Evolutionary conservation across 2,888 invertebrate species (phyloP), one percentile per base, ranked within the genome.

Genomic region (Alentia gelatinosa): DNA sequence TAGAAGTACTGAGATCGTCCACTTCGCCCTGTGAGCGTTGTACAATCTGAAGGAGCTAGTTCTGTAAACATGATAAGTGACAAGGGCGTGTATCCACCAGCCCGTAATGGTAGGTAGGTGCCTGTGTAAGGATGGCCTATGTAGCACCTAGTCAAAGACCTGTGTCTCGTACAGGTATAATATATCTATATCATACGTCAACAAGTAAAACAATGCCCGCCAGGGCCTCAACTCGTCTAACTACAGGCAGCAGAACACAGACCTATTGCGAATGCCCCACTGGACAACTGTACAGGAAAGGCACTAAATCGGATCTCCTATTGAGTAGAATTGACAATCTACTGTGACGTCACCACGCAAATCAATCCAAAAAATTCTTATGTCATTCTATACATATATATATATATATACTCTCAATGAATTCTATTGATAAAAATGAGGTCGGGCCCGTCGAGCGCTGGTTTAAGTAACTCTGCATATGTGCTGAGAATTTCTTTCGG

Each of bases 231-330:
- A 83, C 83, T 83, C 26, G 39, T 35, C 83, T 40, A 40, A 39
- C 83, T 37, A 83, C 83, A 35, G 40, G 83, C 37, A 83, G 83
- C 83, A 83, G 83, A 37, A 83, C 40, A 40, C 83, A 35, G 40
- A 83, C 83, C 83, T 83, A 83, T 83, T 83, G 83, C 83, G 83
- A 40, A 40, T 83, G 83, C 39, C 83, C 83, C 83, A 68, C 33
- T 30, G 83, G 40, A 37, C 83, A 83, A 40, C 83, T 83, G 83
- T 83, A 83, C 83, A 83, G 83, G 83, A 83, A 83, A 83, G 83
- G 83, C 83, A 83, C 83, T 83, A 83, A 83, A 35, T 83, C 83
- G 26, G 40, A 26, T 83, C 83, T 40, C 83, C 83, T 83, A 83
- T 37, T 40, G 83, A 83, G 40, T 83, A 40, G 83, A 83, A 83